Evolutionary conservation across 2,797 vertebrate species (phyloP).

Genomic region (Tragopan temminckii): DNA sequence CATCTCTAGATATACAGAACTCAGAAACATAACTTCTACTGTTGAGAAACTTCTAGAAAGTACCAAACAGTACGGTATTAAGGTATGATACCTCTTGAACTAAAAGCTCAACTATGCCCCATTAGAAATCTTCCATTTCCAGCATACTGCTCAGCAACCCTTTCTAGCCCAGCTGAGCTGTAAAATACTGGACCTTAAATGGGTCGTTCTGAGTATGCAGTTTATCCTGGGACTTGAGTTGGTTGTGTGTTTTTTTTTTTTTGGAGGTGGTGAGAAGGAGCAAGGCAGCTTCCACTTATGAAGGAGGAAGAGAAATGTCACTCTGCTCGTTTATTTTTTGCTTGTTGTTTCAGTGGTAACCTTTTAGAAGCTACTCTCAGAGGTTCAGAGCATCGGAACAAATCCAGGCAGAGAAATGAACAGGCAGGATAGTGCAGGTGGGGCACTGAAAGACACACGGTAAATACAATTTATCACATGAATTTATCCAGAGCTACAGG

Average conservation of each 20-base stretch:
- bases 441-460: not conserved
- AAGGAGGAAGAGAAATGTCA: not conserved
- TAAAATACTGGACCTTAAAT: not conserved
- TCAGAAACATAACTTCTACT: not conserved
- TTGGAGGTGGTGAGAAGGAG: not conserved
- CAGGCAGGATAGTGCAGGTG: slow-evolving; percentile 1
- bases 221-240: not conserved
- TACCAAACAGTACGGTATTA: not conserved
- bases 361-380: not conserved
- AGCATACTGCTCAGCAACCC: not conserved
- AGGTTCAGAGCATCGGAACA: not conserved
- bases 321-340: not conserved
- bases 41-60: not conserved
- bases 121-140: slow-evolving; percentile 4
- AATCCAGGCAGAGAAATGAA: slow-evolving; percentile 4
- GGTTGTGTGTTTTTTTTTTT: not conserved
- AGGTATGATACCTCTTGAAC: not conserved
- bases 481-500: slow-evolving; percentile 23
- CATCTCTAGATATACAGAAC: not conserved
- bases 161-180: not conserved
- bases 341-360: not conserved
- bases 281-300: not conserved
- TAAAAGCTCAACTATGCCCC: rapidly evolving
- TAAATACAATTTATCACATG: slow-evolving; percentile 23
- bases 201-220: not conserved